Conservation (phyloP, 2,113 vertebrate species). For the Psittacus erithacus region DNA sequence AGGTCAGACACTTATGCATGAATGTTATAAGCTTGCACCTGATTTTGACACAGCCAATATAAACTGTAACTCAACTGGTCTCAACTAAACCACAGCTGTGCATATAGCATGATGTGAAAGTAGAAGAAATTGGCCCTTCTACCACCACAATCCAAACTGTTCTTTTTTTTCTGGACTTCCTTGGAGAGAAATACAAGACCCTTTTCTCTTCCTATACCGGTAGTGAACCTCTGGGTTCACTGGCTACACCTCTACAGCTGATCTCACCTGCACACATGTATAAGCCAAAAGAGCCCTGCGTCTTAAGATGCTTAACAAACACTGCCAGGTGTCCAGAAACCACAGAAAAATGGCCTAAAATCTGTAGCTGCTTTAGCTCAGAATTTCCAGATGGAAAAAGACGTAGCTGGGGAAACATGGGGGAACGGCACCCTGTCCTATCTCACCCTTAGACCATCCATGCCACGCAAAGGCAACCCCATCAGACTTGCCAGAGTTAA, state of each 20-base stretch:
- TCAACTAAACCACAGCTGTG: neutral
- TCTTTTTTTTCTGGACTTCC: neutral
- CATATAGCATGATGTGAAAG: neutral
- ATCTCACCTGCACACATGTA: neutral
- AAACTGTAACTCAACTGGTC: neutral
- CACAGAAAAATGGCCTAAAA: neutral
- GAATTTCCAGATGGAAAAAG: neutral
- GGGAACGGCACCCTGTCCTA: neutral
- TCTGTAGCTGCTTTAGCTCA: neutral
- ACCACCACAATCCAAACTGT: neutral
- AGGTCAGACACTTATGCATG: neutral
- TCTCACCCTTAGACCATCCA: neutral
- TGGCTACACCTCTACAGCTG: neutral
- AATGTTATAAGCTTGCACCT: neutral
- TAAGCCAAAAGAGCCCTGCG: neutral
- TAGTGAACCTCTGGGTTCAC: neutral
- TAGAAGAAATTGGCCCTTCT: neutral
- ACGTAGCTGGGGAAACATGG: rapidly evolving
- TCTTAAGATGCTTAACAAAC: neutral
- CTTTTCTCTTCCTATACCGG: neutral
- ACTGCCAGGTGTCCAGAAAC: neutral
- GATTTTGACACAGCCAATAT: neutral
- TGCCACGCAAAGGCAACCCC: neutral
- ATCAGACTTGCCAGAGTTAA: neutral
- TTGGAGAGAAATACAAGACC: neutral